phyloP scores from a whole-genome alignment of 2,888 invertebrate species.

The Sphinx pinastri region DNA sequence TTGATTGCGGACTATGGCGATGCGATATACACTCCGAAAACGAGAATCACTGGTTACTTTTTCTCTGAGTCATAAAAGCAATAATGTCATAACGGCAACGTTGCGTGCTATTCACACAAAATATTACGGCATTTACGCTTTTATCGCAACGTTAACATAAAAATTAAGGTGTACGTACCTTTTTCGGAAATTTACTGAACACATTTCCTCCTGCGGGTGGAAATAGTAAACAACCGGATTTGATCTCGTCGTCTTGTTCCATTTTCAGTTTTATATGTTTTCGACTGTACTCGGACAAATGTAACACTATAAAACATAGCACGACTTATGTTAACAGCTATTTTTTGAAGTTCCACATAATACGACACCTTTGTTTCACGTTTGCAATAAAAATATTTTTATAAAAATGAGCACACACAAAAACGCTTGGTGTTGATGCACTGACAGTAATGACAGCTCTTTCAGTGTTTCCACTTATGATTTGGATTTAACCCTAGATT shows the following conservation, averaged over 20 bases:
- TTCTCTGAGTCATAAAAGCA: constrained; percentile 41
- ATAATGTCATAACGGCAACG: constrained; percentile 24
- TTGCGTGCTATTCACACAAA: constrained; percentile 16
- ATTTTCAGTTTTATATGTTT: constrained; percentile 64
- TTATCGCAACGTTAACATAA: constrained; percentile 23
- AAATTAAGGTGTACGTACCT: constrained; percentile 71
- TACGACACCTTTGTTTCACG: not conserved
- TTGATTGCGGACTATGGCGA: not conserved
- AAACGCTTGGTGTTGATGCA: constrained; percentile 31
- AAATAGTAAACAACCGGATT: constrained; percentile 90
- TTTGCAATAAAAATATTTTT: constrained; percentile 23
- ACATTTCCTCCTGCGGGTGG: constrained; percentile 87
- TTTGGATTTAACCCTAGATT: too few species aligned
- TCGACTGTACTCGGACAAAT: constrained; percentile 15
- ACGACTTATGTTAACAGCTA: constrained; percentile 4
- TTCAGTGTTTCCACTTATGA: not conserved
- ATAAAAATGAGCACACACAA: constrained; percentile 31
- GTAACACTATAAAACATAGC: constrained; percentile 26
- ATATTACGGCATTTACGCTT: not conserved
- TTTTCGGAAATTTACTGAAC: constrained; percentile 90
- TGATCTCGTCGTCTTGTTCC: constrained; percentile 90
- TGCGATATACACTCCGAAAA: constrained; percentile 17
- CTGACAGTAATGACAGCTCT: constrained; percentile 23
- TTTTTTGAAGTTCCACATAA: not conserved
- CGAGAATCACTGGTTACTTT: constrained; percentile 30